Evolutionary conservation across 2,113 vertebrate genomes (phyloP), one percentile per base, ranked within the genome.

Genomic region (Spea multiplicata): DNA sequence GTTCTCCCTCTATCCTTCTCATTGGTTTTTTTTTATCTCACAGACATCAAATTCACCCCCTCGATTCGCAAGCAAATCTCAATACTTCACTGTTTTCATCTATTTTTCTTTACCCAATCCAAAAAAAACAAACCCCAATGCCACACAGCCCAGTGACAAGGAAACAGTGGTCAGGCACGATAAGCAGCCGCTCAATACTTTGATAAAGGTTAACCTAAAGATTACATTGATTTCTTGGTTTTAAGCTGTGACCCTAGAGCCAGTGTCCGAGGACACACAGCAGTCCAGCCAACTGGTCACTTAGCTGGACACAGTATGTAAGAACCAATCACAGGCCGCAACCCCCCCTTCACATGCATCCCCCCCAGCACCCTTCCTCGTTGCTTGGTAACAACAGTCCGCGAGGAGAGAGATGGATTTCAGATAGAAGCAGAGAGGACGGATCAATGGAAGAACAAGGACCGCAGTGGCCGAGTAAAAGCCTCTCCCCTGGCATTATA

Each of bases 381-480:
- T 93, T 93, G 92, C 91, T 82, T 81, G 86, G 93, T 89, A 92
- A 93, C 93, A 83, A 73, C 80, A 65, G 71, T 84, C 73, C 78
- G 75, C 17, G 85, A 86, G 84, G 78, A 82, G 80, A 84, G 88
- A 86, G 82, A 85, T 86, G 90, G 90, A 88, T 85, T 89, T 91
- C 88, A 88, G 86, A 91, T 88, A 89, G 87, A 88, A 86, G 87
- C 87, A 87, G 69, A 12, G 59, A 44, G 86, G 85, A 86, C 85
- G 66, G 91, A 93, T 94, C 92, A 92, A 94, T 94, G 85, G 86
- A 87, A 90, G 90, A 90, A 92, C 87, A 90, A 86, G 84, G 86
- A 86, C 87, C 83, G 86, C 83, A 87, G 85, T 83, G 82, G 88
- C 88, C 85, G 82, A 86, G 87, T 83, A 82, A 87, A 88, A 90